Evolutionary conservation across 2,888 invertebrate species (phyloP).

Genomic region (Brachyptera risi): DNA sequence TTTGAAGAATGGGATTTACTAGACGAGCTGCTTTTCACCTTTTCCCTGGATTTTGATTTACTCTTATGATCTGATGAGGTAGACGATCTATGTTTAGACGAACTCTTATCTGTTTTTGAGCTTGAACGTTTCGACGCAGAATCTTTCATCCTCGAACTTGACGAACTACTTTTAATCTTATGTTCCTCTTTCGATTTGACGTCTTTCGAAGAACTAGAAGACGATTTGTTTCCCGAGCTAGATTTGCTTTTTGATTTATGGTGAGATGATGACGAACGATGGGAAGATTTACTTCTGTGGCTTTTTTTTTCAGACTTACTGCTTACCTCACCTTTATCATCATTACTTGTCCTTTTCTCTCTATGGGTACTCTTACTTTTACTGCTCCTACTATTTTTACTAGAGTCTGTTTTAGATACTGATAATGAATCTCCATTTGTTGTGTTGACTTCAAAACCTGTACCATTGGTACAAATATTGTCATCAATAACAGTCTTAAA

Average conservation of each 20-base stretch:
- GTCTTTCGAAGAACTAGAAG: background rate
- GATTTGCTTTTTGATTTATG: background rate
- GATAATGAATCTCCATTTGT: too few relatives aligned
- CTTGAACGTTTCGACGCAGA: background rate
- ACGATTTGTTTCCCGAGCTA: background rate
- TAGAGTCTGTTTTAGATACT: too few relatives aligned
- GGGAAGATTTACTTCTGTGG: constrained; percentile 5
- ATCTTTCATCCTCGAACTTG: background rate
- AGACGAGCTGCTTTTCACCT: background rate
- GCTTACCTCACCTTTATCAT: too few relatives aligned
- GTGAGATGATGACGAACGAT: constrained; percentile 1
- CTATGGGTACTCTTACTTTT: too few relatives aligned
- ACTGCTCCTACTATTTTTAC: too few relatives aligned
- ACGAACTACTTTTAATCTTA: background rate
- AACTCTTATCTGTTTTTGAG: background rate
- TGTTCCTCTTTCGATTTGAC: background rate
- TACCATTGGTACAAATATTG: too few relatives aligned
- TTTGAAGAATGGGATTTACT: constrained; percentile 12
- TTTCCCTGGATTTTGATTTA: background rate
- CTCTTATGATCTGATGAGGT: background rate
- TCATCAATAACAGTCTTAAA: too few relatives aligned
- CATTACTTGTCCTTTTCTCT: too few relatives aligned
- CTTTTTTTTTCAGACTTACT: too few relatives aligned
- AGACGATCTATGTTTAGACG: background rate
- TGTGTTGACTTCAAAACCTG: too few relatives aligned